Evolutionary conservation across 2,113 vertebrate genomes (phyloP).

Genomic region (Syrrhaptes paradoxus): DNA sequence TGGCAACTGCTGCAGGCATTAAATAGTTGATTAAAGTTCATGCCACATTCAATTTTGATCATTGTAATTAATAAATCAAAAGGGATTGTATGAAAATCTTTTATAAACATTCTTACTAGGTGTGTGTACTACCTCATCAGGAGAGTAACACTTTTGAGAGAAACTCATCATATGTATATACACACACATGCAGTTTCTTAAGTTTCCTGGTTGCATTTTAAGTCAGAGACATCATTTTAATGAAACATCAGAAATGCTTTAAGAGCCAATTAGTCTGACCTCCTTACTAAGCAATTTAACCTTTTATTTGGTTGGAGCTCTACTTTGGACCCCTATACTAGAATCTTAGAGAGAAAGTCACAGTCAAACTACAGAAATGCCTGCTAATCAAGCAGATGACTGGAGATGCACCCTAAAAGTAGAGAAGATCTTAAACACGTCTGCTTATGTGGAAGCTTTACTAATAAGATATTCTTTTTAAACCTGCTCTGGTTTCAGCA

Average conservation of each 20-base stretch:
- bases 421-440: not conserved
- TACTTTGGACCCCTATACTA: not conserved
- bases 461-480: not conserved
- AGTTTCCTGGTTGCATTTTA: not conserved
- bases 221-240: not conserved
- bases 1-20: not conserved
- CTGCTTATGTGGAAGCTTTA: not conserved
- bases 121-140: not conserved
- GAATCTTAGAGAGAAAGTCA: not conserved
- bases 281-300: not conserved
- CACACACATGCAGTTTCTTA: not conserved
- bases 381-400: not conserved
- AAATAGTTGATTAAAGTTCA: slow-evolving; percentile 2
- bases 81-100: not conserved
- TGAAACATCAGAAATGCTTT: not conserved
- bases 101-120: not conserved
- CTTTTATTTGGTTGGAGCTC: not conserved
- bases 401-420: not conserved
- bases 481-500: not conserved
- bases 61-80: not conserved
- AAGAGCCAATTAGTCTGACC: not conserved
- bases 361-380: not conserved
- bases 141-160: not conserved
- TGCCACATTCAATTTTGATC: not conserved
- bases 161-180: not conserved